A percentile compares a stretch with the other conserved stretches of the same genome.
These are phyloP conservation scores for Cirrhinus mrigala DNA, from an alignment of 2,797 vertebrate species.

Conservation along the genomic window DNA sequence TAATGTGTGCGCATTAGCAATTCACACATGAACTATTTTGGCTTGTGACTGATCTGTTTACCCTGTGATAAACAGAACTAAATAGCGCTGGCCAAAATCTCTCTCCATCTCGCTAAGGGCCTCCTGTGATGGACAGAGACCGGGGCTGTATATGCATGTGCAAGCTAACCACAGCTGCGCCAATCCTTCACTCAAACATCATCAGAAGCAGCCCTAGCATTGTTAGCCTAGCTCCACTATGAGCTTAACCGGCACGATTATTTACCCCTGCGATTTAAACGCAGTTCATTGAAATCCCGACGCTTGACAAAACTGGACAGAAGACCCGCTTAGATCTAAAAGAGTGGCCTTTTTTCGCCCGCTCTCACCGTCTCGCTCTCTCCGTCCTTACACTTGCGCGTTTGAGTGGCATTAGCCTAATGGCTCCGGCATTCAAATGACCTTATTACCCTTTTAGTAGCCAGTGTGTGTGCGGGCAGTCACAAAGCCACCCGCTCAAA, in stretches of 20 bases:
- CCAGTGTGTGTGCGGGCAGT: slow-evolving; percentile 75
- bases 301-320: slow-evolving; percentile 67
- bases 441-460: slow-evolving; percentile 87
- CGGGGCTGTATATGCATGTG: slow-evolving; percentile 28
- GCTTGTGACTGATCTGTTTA: slow-evolving; percentile 52
- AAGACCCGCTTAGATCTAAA: slow-evolving; percentile 59
- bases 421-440: slow-evolving; percentile 85
- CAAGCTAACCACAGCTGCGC: slow-evolving; percentile 38
- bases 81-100: slow-evolving; percentile 40
- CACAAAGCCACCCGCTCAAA: slow-evolving; percentile 70
- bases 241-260: slow-evolving; percentile 66
- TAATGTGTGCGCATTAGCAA: background rate
- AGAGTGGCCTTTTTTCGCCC: slow-evolving; percentile 58
- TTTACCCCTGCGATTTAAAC: slow-evolving; percentile 69
- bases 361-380: slow-evolving; percentile 53
- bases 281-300: slow-evolving; percentile 68
- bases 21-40: slow-evolving; percentile 5
- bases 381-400: slow-evolving; percentile 63
- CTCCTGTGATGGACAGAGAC: slow-evolving; percentile 34
- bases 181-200: background rate
- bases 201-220: slow-evolving; percentile 11
- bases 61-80: slow-evolving; percentile 51
- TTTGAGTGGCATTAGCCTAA: slow-evolving; percentile 81
- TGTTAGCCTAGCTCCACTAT: slow-evolving; percentile 24
- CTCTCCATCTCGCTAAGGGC: slow-evolving; percentile 30